phyloP scores from a whole-genome alignment of 2,797 vertebrate species.

The Thripadectes ignobilis region DNA sequence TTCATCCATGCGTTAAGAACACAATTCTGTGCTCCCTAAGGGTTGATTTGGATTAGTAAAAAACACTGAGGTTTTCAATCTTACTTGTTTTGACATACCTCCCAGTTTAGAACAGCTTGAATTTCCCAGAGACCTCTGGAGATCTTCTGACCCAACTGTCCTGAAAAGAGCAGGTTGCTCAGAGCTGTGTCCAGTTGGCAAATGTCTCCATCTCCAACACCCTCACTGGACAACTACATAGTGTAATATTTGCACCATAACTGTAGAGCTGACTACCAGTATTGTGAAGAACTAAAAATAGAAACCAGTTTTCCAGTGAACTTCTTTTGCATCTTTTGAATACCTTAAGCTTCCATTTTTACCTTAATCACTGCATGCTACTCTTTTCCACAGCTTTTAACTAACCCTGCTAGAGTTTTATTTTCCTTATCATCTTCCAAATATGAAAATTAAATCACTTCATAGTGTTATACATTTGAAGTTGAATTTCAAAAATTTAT shows the following conservation, averaged over 20 bases:
- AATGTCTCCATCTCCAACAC: not conserved
- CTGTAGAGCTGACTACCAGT: not conserved
- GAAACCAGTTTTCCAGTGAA: not conserved
- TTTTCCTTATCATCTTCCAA: not conserved
- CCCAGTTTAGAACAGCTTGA: not conserved
- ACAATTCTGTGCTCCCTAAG: not conserved
- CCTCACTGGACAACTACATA: not conserved
- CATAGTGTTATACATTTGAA: not conserved
- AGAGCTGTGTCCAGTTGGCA: not conserved
- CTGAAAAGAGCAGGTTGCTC: not conserved
- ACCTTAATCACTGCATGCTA: not conserved
- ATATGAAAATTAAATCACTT: not conserved
- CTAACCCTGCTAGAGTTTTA: not conserved
- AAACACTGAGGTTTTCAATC: not conserved
- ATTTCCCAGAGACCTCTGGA: not conserved
- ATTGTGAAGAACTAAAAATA: not conserved
- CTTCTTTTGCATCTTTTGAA: not conserved
- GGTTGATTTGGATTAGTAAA: not conserved
- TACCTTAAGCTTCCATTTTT: not conserved
- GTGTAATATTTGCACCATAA: not conserved
- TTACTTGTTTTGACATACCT: not conserved
- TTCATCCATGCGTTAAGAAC: not conserved
- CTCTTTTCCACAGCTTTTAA: not conserved
- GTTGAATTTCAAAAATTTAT: not conserved
- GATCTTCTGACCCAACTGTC: not conserved